phyloP scores from a whole-genome alignment of 2,113 vertebrate genomes.

The Alethe diademata region DNA sequence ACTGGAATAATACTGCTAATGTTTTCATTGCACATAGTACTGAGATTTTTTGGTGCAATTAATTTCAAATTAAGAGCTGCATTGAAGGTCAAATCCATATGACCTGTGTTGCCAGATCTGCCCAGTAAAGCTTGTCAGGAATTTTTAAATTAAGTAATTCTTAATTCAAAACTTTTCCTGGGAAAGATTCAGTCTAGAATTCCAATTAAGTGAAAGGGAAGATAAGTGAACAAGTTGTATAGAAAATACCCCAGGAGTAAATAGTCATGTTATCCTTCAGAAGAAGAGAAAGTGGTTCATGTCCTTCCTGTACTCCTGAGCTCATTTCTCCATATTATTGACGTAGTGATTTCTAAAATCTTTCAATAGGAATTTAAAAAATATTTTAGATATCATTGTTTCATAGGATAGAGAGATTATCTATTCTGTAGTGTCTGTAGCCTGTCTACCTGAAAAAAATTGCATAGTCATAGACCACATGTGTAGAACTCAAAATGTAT shows the following conservation, averaged over 20 bases:
- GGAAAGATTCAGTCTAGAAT: background rate
- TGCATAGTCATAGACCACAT: accelerated
- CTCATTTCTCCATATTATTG: background rate
- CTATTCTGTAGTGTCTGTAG: background rate
- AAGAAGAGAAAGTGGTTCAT: background rate
- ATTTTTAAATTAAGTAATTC: background rate
- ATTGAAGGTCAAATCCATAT: background rate
- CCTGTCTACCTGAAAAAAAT: background rate
- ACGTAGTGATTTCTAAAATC: background rate
- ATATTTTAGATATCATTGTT: background rate
- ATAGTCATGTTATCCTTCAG: background rate
- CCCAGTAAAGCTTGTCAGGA: background rate
- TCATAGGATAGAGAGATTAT: background rate
- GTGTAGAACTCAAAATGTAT: background rate
- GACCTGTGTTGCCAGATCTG: background rate
- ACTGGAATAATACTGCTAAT: background rate
- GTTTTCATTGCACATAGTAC: background rate
- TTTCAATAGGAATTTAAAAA: background rate
- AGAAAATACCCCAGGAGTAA: background rate
- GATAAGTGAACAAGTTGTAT: background rate
- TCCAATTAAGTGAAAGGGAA: background rate
- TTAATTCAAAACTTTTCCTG: background rate
- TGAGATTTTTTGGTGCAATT: background rate
- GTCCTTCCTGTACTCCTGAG: background rate
- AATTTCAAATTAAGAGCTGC: background rate